Evolutionary conservation across 2,888 invertebrate species (phyloP).

Genomic region (Chaetoderma sp.): DNA sequence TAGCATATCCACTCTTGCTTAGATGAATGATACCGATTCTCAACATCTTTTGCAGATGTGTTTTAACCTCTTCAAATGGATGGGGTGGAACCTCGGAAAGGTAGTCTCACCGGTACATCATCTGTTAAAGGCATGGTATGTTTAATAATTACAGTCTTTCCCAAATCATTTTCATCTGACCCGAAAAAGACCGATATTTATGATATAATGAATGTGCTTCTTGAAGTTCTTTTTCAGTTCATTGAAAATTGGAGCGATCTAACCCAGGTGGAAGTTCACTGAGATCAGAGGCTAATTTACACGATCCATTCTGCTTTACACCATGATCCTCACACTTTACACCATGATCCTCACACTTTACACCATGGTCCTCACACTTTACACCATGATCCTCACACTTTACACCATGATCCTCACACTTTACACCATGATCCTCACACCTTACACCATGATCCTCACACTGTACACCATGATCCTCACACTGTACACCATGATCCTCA

Average conservation of each 20-base stretch:
- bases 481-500: too few relatives aligned
- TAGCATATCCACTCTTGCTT: conserved; percentile 9
- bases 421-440: too few relatives aligned
- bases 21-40: conserved; percentile 8
- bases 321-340: too few relatives aligned
- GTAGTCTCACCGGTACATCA: not conserved
- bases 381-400: too few relatives aligned
- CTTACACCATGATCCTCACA: too few relatives aligned
- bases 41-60: not conserved
- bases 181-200: not conserved
- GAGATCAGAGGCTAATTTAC: too few relatives aligned
- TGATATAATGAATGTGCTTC: not conserved
- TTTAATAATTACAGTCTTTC: not conserved
- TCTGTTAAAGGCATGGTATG: not conserved
- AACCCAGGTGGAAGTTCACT: not conserved
- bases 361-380: too few relatives aligned
- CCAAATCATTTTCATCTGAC: not conserved
- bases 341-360: too few relatives aligned
- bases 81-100: not conserved
- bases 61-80: not conserved
- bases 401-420: too few relatives aligned
- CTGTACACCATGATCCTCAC: too few relatives aligned
- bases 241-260: not conserved
- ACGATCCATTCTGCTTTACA: too few relatives aligned
- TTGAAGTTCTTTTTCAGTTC: not conserved